Base-by-base conservation (phyloP, 2,888 invertebrate species). In the Plebejus argus region DNA sequence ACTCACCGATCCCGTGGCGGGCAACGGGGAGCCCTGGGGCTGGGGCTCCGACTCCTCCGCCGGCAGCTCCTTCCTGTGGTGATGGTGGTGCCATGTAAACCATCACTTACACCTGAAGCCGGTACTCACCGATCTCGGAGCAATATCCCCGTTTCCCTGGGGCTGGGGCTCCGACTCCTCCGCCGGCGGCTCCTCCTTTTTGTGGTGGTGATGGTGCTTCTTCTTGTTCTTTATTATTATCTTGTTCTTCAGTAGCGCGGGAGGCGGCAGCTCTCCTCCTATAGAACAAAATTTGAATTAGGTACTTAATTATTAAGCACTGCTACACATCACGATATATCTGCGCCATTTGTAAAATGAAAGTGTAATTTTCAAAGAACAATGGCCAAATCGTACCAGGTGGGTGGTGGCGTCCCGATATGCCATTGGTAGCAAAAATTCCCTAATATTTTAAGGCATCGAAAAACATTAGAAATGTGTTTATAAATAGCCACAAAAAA, bases 201-300 rank as follows among this genome's bases (percentile, higher is more conserved):
- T 95, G 94, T 97, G 95, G 94, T 97, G 96, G 90, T 98, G 97
- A 84, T 97, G 97, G 84, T 98, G 98, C 87, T 98, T 98, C 93
- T 98, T 98, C 93, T 99, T 99, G 89, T 99, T 99, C 92, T 99
- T 99, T 83, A 99, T 98, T 82, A 99, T 97, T 83, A 99, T 99
- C 93, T 99, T 99, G 82, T 98, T 95, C 81, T 96, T 97, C 78
- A 99, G 93, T 79, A 96, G 86, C 58, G 97, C 95, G 0, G 99
- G 99, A 77, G 98, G 97, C 61, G 99, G 99, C 81, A 99, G 93
- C 80, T 97, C 96, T 85, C 95, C 93, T 88, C 98, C 98, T 95
- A 81, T 35, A n/a, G 20, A 72, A 3, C 15, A 35, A 39, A 35
- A 35, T n/a, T n/a, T n/a, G n/a, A n/a, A n/a, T n/a, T n/a, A n/a